Percentiles rank a stretch among this genome's conserved stretches.
phyloP scores from a whole-genome alignment of 2,113 vertebrate genomes.

The Callaeas wilsoni region DNA sequence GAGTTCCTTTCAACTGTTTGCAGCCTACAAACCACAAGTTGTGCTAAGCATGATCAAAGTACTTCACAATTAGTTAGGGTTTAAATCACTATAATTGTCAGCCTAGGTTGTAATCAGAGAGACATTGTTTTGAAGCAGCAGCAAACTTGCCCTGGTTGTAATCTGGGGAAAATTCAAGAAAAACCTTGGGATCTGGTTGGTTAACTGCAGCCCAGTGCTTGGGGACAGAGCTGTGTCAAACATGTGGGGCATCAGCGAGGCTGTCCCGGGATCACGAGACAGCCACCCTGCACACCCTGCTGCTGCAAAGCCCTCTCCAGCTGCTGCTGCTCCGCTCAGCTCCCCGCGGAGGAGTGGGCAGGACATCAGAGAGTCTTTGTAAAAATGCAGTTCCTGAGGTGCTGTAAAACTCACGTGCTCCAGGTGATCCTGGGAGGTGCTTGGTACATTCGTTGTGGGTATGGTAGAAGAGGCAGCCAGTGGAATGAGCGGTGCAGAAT shows the following conservation, averaged over 20 bases:
- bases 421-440: background rate
- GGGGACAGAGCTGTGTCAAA: background rate
- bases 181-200: background rate
- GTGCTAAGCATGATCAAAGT: conserved; percentile 71
- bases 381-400: accelerated
- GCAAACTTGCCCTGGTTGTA: conserved; percentile 36
- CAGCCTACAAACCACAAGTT: conserved; percentile 62
- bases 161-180: conserved; percentile 38
- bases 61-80: conserved; percentile 70
- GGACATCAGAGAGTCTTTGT: background rate
- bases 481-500: background rate
- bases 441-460: accelerated
- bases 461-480: background rate
- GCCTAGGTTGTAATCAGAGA: conserved; percentile 62
- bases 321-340: background rate
- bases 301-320: accelerated
- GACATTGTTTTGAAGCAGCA: conserved; percentile 50
- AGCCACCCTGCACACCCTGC: background rate
- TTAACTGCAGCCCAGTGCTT: background rate
- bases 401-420: background rate
- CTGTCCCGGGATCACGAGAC: background rate
- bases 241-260: background rate
- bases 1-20: conserved; percentile 61
- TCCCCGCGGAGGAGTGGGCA: background rate
- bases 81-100: conserved; percentile 77